These are phyloP conservation scores for Ariopsis seemanni DNA, from an alignment of 2,113 vertebrate species.

Conservation along the genomic window DNA sequence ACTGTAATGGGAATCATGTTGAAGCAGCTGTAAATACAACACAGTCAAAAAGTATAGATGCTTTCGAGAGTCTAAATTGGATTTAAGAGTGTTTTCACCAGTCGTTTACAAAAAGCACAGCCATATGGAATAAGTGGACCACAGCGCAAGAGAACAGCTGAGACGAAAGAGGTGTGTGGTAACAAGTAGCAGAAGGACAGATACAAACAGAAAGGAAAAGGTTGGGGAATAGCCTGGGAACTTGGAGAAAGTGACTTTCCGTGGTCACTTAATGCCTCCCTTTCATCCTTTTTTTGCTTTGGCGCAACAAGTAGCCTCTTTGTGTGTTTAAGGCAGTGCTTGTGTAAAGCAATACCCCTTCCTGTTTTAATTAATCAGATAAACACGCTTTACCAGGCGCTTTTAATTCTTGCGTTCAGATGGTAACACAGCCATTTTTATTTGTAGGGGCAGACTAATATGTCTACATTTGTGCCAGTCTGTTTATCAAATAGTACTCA, in stretches of 20 bases:
- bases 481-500: not conserved
- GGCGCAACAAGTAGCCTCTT: conserved; percentile 14
- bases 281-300: not conserved
- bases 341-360: conserved; percentile 38
- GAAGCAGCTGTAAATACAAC: not conserved
- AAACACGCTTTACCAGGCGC: conserved; percentile 5
- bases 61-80: not conserved
- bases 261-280: conserved; percentile 4
- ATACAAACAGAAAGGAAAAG: conserved; percentile 20
- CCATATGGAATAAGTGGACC: not conserved
- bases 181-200: not conserved
- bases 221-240: conserved; percentile 2
- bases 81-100: not conserved
- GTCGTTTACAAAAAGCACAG: not conserved
- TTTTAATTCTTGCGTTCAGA: conserved; percentile 1
- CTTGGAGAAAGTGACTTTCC: conserved; percentile 29
- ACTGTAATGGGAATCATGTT: not conserved
- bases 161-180: not conserved
- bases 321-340: conserved; percentile 35
- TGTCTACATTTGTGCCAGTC: not conserved
- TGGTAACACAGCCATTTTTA: no score
- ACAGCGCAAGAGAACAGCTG: not conserved
- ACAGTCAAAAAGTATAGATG: not conserved
- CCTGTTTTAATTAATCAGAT: conserved; percentile 29
- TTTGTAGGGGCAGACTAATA: not conserved